Evolutionary conservation across 2,888 invertebrate genomes (phyloP), one percentile per base, ranked within the genome.

Genomic region (Acronicta aceris): DNA sequence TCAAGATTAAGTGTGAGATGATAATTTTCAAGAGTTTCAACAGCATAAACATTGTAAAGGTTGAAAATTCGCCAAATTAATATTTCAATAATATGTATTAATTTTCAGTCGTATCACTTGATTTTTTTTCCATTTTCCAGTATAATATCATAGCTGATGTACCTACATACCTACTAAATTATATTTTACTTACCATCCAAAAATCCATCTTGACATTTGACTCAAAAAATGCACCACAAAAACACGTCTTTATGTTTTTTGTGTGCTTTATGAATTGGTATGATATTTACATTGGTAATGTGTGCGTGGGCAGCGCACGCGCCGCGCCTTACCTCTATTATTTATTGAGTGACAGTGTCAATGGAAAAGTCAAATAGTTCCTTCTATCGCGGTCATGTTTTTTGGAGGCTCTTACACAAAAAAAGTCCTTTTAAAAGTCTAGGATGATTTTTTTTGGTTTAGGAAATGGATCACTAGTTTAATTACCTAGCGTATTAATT

Each of bases 241-340:
- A 54, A 58, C 42, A 27, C 30, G 38, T 51, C 40, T 45, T 1
- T 49, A 56, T 12, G 33, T 71, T 54, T 15, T 17, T 40, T 43
- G 54, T 63, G 68, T 71, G 71, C 74, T 71, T 78, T 41, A 59
- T 56, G 77, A 77, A 78, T 80, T 71, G 79, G 69, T 70, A 74
- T 82, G 67, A 72, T 79, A 83, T 89, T 87, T 84, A 84, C 83
- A 85, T 85, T 84, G 79, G 70, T 84, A 86, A 88, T 88, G 79
- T 68, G 77, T 65, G 83, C 83, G 89, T 89, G 85, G 89, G 89
- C 74, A 73, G 84, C 84, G 88, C 89, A 85, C 89, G 87, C 84
- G 90, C 87, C 88, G 76, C 83, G 79, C 86, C 89, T 82, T 79
- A 82, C 76, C 68, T 54, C 74, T 70, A 71, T 71, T 85, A 83